phyloP scores from a whole-genome alignment of 2,797 vertebrate species.

The Muraenolepis orangiensis region DNA sequence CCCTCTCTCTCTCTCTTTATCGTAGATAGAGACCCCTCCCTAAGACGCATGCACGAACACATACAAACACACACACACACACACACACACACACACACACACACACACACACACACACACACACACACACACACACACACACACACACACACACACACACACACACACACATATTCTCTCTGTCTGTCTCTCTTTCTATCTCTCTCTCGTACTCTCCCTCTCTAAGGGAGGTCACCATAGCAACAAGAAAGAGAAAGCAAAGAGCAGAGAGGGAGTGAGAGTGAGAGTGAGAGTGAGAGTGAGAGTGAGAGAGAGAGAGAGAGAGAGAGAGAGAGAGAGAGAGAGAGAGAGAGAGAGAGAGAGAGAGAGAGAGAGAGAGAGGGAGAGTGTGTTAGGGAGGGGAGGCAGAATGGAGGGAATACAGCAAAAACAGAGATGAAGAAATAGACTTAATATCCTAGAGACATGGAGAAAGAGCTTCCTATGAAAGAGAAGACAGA shows the following conservation, averaged over 20 bases:
- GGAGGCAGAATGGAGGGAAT: slow-evolving; percentile 36
- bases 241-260: slow-evolving; percentile 68
- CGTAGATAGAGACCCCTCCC: slow-evolving; percentile 65
- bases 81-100: slow-evolving; percentile 42
- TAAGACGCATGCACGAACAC: slow-evolving; percentile 49
- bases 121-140: slow-evolving; percentile 46
- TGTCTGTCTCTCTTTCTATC: slow-evolving; percentile 51
- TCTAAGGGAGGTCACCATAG: slow-evolving; percentile 72
- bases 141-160: slow-evolving; percentile 29
- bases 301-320: slow-evolving; percentile 12
- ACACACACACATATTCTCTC: slow-evolving; percentile 40
- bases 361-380: slow-evolving; percentile 40
- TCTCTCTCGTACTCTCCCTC: slow-evolving; percentile 23
- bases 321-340: slow-evolving; percentile 16
- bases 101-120: slow-evolving; percentile 35
- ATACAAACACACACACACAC: slow-evolving; percentile 29
- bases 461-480: slow-evolving; percentile 45
- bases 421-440: slow-evolving; percentile 48
- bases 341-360: slow-evolving; percentile 57
- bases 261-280: slow-evolving; percentile 19
- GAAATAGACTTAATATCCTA: slow-evolving; percentile 49
- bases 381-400: not conserved
- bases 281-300: slow-evolving; percentile 13
- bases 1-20: slow-evolving; percentile 47
- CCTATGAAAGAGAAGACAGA: slow-evolving; percentile 58